phyloP scores from a whole-genome alignment of 2,113 vertebrate genomes.

The Anolis carolinensis region DNA sequence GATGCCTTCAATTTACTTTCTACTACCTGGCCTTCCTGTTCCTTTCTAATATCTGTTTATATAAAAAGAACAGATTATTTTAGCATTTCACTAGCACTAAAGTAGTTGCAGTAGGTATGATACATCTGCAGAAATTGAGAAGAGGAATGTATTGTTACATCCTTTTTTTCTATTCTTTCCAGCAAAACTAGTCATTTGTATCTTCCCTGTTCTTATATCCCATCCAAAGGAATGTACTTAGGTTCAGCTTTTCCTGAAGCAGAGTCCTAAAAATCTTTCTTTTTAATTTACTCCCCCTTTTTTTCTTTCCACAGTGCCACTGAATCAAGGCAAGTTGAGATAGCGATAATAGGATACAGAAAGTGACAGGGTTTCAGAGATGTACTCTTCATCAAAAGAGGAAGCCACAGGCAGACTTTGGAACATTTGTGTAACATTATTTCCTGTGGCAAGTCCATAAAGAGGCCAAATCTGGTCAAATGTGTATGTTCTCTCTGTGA shows the following conservation, averaged over 20 bases:
- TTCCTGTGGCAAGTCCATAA: neutral
- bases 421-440: neutral
- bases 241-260: neutral
- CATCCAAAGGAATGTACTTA: neutral
- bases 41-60: neutral
- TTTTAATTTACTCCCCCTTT: neutral
- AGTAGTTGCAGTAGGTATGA: neutral
- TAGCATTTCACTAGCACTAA: neutral
- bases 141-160: neutral
- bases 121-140: neutral
- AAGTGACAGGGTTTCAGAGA: neutral
- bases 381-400: neutral
- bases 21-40: neutral
- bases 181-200: neutral
- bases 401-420: neutral
- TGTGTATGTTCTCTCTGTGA: neutral
- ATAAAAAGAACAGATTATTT: slow-evolving; percentile 37
- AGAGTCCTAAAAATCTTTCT: neutral
- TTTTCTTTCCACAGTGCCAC: neutral
- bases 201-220: neutral
- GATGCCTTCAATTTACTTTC: slow-evolving; percentile 33
- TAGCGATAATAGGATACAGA: neutral
- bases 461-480: neutral
- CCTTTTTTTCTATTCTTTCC: fast-evolving
- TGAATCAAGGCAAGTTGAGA: neutral